Evolutionary conservation across 2,797 vertebrate genomes (phyloP).

Genomic region (Spatula versicolor): DNA sequence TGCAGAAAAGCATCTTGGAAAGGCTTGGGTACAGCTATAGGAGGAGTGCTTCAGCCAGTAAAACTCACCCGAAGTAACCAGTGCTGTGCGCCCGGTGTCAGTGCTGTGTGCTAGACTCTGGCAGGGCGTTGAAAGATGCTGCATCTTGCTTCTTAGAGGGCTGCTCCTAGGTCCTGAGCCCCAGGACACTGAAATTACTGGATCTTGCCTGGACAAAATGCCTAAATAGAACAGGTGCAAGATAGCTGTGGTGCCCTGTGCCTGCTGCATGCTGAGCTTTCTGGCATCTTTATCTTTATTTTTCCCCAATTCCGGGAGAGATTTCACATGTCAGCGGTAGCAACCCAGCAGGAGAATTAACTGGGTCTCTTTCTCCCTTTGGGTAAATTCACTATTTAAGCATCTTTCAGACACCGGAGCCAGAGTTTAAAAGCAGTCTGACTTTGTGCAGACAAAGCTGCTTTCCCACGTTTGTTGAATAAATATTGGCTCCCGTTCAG

Average conservation of each 20-base stretch:
- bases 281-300: not conserved
- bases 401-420: not conserved
- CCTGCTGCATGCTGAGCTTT: not conserved
- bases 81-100: not conserved
- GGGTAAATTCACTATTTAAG: not conserved
- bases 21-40: not conserved
- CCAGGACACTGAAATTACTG: not conserved
- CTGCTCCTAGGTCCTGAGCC: not conserved
- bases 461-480: not conserved
- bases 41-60: not conserved
- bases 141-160: not conserved
- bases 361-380: rapidly evolving
- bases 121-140: not conserved
- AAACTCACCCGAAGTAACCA: not conserved
- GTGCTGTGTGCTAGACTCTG: not conserved
- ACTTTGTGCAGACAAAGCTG: not conserved
- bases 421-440: not conserved
- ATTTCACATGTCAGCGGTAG: not conserved
- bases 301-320: too few species aligned
- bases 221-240: not conserved
- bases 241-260: not conserved
- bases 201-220: not conserved
- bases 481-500: not conserved
- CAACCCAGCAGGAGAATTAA: not conserved
- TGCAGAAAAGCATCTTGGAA: not conserved